Percentiles rank a stretch among this genome's conserved stretches.
Conservation (phyloP, 2,113 vertebrate genomes). For the Camelus dromedarius region DNA sequence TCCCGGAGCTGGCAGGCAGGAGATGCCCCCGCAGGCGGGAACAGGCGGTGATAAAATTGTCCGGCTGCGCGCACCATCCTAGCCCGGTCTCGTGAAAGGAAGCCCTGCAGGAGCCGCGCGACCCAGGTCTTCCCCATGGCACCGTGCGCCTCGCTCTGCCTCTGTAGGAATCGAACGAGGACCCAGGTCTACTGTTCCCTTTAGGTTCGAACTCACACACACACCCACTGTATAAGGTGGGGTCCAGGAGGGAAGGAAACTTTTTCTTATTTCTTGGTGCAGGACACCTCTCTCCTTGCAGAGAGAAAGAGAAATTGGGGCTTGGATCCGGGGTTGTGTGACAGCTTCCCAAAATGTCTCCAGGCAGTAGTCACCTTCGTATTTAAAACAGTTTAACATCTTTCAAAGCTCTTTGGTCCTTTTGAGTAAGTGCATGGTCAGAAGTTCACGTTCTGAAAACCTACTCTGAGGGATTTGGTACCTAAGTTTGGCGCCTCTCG, state of each 20-base stretch:
- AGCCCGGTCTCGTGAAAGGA: rapidly evolving
- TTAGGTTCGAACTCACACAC: background rate
- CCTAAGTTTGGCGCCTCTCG: background rate
- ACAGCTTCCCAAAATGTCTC: conserved; percentile 14
- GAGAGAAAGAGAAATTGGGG: background rate
- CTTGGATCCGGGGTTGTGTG: background rate
- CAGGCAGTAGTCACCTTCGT: background rate
- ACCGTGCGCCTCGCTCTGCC: background rate
- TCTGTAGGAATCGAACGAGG: background rate
- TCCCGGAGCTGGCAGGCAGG: background rate
- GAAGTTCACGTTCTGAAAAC: background rate
- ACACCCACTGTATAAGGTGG: rapidly evolving
- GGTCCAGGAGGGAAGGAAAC: background rate
- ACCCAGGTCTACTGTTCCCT: background rate
- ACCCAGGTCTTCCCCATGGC: too few relatives aligned
- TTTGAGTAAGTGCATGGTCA: background rate
- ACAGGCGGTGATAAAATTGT: background rate
- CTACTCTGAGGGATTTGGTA: background rate
- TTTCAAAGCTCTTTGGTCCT: background rate
- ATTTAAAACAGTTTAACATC: background rate
- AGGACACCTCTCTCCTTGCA: background rate
- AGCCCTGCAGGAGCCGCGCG: too few relatives aligned
- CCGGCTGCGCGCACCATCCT: background rate
- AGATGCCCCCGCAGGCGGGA: background rate
- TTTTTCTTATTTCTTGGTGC: background rate